Conservation (phyloP, 1,140 invertebrate genomes). For the Aricia agestis region DNA sequence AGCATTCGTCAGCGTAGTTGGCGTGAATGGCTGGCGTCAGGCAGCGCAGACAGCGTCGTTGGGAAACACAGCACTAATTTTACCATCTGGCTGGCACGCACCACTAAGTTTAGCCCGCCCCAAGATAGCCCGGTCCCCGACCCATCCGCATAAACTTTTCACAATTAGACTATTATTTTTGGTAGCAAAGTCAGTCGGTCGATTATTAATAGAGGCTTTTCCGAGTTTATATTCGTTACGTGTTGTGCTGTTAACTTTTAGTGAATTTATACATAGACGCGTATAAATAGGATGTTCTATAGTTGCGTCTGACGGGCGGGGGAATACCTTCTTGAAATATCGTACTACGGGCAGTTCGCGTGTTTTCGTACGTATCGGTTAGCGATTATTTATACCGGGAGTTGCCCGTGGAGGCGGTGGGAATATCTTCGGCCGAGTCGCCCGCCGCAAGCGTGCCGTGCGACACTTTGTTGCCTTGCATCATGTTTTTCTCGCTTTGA, state of each 20-base stretch:
- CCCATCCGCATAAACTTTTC: conserved; percentile 76
- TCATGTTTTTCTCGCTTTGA: not conserved
- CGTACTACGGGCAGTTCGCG: conserved; percentile 69
- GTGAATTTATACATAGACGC: conserved; percentile 76
- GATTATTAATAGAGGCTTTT: conserved; percentile 77
- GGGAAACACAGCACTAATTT: conserved; percentile 68
- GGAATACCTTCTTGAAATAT: conserved; percentile 76
- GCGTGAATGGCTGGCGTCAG: conserved; percentile 70
- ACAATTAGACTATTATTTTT: conserved; percentile 78
- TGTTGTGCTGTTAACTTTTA: conserved; percentile 76
- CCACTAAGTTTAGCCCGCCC: conserved; percentile 77
- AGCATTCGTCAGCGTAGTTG: conserved; percentile 53
- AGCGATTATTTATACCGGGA: conserved; percentile 71
- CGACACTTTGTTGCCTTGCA: not conserved
- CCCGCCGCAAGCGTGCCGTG: no score
- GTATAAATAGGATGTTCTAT: conserved; percentile 76
- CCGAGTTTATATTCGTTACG: conserved; percentile 76
- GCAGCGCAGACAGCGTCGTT: conserved; percentile 67
- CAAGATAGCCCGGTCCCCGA: conserved; percentile 76
- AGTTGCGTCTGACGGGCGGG: conserved; percentile 73
- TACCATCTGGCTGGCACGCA: conserved; percentile 72
- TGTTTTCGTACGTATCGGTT: conserved; percentile 73
- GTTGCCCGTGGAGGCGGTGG: not conserved
- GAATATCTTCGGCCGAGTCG: not conserved
- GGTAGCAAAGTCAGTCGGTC: conserved; percentile 76